Base-by-base conservation (phyloP, 1,140 invertebrate genomes). In the Helicoverpa zea region DNA sequence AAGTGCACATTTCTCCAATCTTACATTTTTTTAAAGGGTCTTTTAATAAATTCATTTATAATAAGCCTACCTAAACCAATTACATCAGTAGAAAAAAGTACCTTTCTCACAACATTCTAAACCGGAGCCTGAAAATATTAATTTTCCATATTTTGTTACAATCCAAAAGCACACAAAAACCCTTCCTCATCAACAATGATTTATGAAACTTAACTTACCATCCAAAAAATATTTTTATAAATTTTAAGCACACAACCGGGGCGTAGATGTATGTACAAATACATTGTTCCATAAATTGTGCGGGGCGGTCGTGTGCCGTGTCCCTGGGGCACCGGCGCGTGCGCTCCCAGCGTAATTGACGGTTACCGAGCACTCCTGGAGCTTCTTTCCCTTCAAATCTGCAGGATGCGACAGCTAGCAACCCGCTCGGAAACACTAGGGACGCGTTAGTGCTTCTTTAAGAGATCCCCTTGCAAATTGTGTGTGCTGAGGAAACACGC, bases 311-410 rank as follows among this genome's bases (percentile, higher is more conserved):
- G 90, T 90, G 93, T 94, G 93, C 84, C 75, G 43, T 18, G 80
- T 94, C 92, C 93, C 93, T 11, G 49, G 93, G 90, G 93, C 79
- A 77, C 81, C 79, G 87, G 87, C 91, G 92, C 90, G 93, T 94
- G 93, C 92, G 87, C 84, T 49, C 47, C 84, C 79, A 70, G 58
- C 74, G 82, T 93, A 92, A 92, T 90, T 91, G 89, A 90, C 90
- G 93, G 89, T 85, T 87, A 83, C 51, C 76, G 47, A 58, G 86
- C 87, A 90, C 81, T 89, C 82, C 81, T 90, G 78, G 89, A 81
- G 89, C 92, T 93, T 92, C 92, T 87, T 87, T 81, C 88, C 79
- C 77, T 83, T 54, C 66, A 84, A 92, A 92, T 93, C 89, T 88
- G 84, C 86, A 87, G 88, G 86, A 90, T 91, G 88, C 88, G 91